Percentiles rank a stretch among this genome's conserved stretches.
Evolutionary conservation across 1,140 invertebrate species (phyloP).

Genomic region (Brachionus plicatilis): DNA sequence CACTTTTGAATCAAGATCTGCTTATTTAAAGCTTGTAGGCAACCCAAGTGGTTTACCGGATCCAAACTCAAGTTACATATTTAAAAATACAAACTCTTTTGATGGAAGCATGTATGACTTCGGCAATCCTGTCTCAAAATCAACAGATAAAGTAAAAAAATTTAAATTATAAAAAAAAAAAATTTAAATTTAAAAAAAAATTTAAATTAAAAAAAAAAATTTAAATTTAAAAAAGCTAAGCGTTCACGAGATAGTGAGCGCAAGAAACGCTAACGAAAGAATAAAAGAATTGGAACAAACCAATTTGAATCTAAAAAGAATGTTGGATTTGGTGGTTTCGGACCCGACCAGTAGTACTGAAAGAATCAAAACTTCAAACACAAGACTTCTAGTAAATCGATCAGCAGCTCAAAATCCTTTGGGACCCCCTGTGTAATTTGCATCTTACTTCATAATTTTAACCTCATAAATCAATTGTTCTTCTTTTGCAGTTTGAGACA

Average conservation of each 20-base stretch:
- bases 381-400: slow-evolving; percentile 16
- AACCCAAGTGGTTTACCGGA: slow-evolving; percentile 1
- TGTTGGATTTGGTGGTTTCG: slow-evolving; percentile 22
- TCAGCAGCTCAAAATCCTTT: slow-evolving; percentile 10
- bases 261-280: slow-evolving; percentile 26
- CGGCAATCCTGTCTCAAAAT: background rate
- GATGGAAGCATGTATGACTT: background rate
- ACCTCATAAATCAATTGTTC: background rate
- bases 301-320: slow-evolving; percentile 38
- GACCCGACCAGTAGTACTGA: slow-evolving; percentile 7
- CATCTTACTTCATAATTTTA: background rate
- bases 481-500: slow-evolving; percentile 17
- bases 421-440: slow-evolving; percentile 20
- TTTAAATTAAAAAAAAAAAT: background rate
- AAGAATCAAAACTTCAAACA: background rate
- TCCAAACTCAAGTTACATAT: background rate
- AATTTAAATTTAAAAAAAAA: background rate
- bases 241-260: slow-evolving; percentile 16
- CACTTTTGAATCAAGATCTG: background rate
- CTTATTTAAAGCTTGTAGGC: slow-evolving; percentile 2
- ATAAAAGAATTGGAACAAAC: slow-evolving; percentile 32
- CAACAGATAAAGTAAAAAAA: background rate
- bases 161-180: background rate
- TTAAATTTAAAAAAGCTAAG: background rate
- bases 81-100: background rate